phyloP scores from a whole-genome alignment of 1,140 invertebrate species.

The Orchestia grillus region DNA sequence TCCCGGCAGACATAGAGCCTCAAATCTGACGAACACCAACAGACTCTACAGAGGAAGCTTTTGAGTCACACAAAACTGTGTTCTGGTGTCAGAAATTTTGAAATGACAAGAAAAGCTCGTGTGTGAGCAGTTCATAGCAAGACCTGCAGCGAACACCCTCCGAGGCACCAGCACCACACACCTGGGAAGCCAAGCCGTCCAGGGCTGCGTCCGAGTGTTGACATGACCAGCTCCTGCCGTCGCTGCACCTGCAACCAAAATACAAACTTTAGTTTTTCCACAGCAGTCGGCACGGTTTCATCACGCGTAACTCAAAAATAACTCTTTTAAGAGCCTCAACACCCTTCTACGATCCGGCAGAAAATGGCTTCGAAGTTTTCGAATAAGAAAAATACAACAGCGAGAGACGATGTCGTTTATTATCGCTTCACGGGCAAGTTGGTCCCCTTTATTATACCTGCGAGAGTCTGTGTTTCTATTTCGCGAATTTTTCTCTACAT shows the following conservation, averaged over 20 bases:
- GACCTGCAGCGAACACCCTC: too few species aligned
- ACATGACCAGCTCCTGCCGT: not conserved
- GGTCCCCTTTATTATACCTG: not conserved
- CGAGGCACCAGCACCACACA: not conserved
- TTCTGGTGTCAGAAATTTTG: not conserved
- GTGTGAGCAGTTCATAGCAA: not conserved
- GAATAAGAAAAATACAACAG: not conserved
- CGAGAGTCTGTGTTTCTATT: too few species aligned
- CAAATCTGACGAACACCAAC: too few species aligned
- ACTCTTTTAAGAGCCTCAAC: not conserved
- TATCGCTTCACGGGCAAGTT: too few species aligned
- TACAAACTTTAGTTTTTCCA: not conserved
- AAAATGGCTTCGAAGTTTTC: not conserved
- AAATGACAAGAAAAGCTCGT: not conserved
- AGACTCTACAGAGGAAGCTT: too few species aligned
- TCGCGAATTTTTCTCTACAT: not conserved
- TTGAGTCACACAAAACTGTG: not conserved
- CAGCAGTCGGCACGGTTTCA: not conserved
- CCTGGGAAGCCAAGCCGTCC: not conserved
- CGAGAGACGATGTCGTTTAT: not conserved
- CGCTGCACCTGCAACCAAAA: not conserved
- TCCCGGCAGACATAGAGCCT: too few species aligned
- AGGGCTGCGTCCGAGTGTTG: not conserved
- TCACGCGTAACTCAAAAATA: not conserved
- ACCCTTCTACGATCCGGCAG: not conserved